Base-by-base conservation (phyloP, 37 sponge, comb jelly and placozoan genomes). In the Chondrilla cf. caribensis region DNA sequence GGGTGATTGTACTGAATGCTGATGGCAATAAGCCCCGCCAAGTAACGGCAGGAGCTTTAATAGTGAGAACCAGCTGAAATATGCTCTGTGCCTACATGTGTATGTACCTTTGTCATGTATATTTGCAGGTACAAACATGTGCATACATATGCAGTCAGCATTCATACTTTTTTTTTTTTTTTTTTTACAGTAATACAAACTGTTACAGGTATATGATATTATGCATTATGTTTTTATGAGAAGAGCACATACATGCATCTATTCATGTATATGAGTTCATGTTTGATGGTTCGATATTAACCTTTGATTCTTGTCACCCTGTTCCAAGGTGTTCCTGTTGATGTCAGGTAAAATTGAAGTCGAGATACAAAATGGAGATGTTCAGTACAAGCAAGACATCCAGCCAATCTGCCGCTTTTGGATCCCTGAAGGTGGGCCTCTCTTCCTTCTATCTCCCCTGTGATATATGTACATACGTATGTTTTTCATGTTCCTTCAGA, bases 401-500 rank as follows among this genome's bases (percentile, higher is more conserved):
- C 7, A 73, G 36, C 44, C 76, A 73, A 9, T 73, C 3, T 5
- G 40, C 42, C 76, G 76, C 2, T 73, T 73, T 40, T 73, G 76
- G 76, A 73, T 73, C 17, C 76, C 76, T 25, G 76, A 73, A 73
- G 44, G 76, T 73, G 17, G 36, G 76, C 15, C 5, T 35, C 22
- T 24, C 18, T 7, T 7, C 38, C 25, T 73, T 17, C 71, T 33
- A 6, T 9, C 28, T 8, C 6, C 38, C 7, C 39, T 19, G 6
- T 70, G 71, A 62, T 9, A n/a, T 19, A 7, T 15, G 4, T 7
- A 7, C 6, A 62, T n/a, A 62, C 15, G 11, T 62, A 62, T 15
- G 64, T 62, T 5, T 7, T 19, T 15, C 22, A 7, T 11, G 11
- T 62, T 28, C 29, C 64, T 73, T 8, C 25, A 73, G 76, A 73